Base-by-base conservation (phyloP, 2,113 vertebrate genomes). In the Genyomyrus donnyi region DNA sequence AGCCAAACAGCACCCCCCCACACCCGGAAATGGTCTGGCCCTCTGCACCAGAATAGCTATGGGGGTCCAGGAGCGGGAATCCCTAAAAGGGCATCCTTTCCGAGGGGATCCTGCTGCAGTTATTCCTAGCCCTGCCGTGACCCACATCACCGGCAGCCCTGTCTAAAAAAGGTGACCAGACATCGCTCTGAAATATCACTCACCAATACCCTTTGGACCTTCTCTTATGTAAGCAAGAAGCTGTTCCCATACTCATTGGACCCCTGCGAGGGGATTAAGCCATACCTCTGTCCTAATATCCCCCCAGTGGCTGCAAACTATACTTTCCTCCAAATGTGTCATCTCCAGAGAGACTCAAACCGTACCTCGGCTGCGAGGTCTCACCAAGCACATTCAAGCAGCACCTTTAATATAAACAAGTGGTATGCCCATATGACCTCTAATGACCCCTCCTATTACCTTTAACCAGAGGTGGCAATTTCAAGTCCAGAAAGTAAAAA, bases 1-100 rank as follows among this genome's bases (percentile, higher is more conserved):
- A 53, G 62, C 70, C 48, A 50, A 15, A 21, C 19, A 3, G 35
- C 53, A 10, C 62, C 62, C 88, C 58, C 46, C 10, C 3, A 46
- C 45, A 19, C 45, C 21, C 3, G n/a, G 62, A 70, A 83, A 39
- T 8, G 77, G 35, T 39, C 31, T 39, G 39, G 19, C 35, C 77
- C 77, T 45, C 77, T 35, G 35, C 45, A 83, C 88, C 92, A 92
- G 91, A 94, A 95, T 95, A 96, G 92, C 90, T 56, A 80, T 89
- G 89, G 91, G 66, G 27, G 89, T 7, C 3, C 9, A 8, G 10
- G 27, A 39, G 49, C 35, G 11, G 66, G 94, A 93, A 93, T 92
- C 96, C 97, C 96, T 97, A 97, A 96, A 97, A 96, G 97, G 97
- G 95, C 96, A 96, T 96, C 94, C 94, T 93, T 94, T 90, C 87